Evolutionary conservation across 2,888 invertebrate genomes (phyloP), one percentile per base, ranked within the genome.

Genomic region (Dusona sp.): DNA sequence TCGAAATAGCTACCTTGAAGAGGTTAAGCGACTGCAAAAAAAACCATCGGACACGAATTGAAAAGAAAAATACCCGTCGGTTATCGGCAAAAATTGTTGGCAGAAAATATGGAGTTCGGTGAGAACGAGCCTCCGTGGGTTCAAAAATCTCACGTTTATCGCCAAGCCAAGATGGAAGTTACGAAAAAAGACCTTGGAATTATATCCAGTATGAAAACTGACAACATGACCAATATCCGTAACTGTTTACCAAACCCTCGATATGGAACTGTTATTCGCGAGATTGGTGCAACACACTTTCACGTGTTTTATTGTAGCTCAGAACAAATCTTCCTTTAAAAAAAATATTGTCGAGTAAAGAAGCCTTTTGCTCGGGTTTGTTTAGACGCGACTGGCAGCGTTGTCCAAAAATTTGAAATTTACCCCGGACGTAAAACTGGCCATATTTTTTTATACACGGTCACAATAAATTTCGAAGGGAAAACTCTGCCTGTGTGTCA

Each of bases 401-500:
- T 83, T 57, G 61, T 86, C 4, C 75, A 57, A 77, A 68, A 36
- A 45, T 86, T 86, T 75, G 79, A 86, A 73, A 80, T 80, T 36
- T 77, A 73, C 36, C 64, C 38, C 6, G 80, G 72, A 13, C 48
- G 48, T 16, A 83, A 45, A 64, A 86, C 77, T 22, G 83, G 86
- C 7, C 86, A 86, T 57, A 83, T 86, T 3, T 86, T 83, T 74
- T 51, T 86, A 3, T 83, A 86, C 42, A 87, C 80, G 0, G 64
- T 87, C 22, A 85, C 83, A 2, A 85, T 85, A 22, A 77, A 77
- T 22, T 85, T 85, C 22, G 83, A 85, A 9, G 42, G 54, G 2
- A 70, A 72, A 77, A 87, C 87, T 11, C 25, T 87, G 57, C 67
- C 65, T 29, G 80, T 83, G 13, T 80, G 68, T 45, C 85, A 85